These are phyloP conservation scores for Myripristis murdjan DNA, from an alignment of 2,797 vertebrate species.

Conservation along the genomic window DNA sequence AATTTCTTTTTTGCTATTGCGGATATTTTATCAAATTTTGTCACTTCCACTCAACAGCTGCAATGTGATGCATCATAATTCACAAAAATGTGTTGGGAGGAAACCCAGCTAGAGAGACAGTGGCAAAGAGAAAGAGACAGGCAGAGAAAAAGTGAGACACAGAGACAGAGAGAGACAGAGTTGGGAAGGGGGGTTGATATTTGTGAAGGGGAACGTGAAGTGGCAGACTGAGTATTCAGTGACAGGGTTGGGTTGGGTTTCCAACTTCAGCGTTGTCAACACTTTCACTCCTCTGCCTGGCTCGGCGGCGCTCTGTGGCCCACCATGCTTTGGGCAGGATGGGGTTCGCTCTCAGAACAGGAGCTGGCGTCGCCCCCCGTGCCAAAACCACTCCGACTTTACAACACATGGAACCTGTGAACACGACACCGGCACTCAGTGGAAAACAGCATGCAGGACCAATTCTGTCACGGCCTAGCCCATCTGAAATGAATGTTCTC, in stretches of 20 bases:
- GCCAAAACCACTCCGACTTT: slow-evolving; percentile 80
- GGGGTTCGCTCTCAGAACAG: slow-evolving; percentile 69
- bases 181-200: slow-evolving; percentile 34
- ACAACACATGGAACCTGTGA: slow-evolving; percentile 77
- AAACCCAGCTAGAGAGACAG: neutral
- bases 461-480: slow-evolving; percentile 77
- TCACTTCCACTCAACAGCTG: too few species aligned
- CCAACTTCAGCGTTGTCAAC: slow-evolving; percentile 80
- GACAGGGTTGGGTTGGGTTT: slow-evolving; percentile 73
- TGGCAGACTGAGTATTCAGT: slow-evolving; percentile 70
- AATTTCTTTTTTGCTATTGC: too few species aligned
- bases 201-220: slow-evolving; percentile 67
- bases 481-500: slow-evolving; percentile 85
- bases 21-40: neutral
- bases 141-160: neutral
- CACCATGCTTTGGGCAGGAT: slow-evolving; percentile 51
- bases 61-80: too few species aligned
- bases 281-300: slow-evolving; percentile 63
- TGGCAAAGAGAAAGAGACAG: neutral
- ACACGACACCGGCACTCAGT: slow-evolving; percentile 74
- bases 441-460: slow-evolving; percentile 81
- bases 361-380: slow-evolving; percentile 64
- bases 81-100: too few species aligned
- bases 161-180: slow-evolving; percentile 12
- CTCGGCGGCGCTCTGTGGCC: slow-evolving; percentile 39